Conservation (phyloP, 1,140 invertebrate species). For the Pseudomyrmex cubaensis region DNA sequence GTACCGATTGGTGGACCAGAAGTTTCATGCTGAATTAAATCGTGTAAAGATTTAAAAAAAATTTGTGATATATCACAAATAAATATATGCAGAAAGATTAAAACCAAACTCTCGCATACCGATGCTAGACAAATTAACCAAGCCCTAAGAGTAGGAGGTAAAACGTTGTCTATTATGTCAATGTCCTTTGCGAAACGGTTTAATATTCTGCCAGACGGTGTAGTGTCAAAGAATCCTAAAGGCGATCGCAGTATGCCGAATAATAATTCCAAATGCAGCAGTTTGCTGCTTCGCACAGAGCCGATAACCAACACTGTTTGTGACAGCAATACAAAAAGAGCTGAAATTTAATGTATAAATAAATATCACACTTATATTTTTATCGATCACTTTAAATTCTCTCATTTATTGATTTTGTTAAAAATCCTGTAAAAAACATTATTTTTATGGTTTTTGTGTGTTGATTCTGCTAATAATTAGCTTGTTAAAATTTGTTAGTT, state of each 20-base stretch:
- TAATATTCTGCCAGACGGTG: conserved; percentile 87
- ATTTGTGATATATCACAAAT: conserved; percentile 11
- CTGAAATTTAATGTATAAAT: conserved; percentile 81
- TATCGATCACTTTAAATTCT: background rate
- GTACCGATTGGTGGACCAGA: conserved; percentile 76
- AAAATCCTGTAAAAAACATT: conserved; percentile 4
- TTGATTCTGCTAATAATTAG: background rate
- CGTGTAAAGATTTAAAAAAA: too few relatives aligned
- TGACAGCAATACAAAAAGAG: conserved; percentile 80
- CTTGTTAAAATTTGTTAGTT: background rate
- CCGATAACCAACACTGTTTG: conserved; percentile 81
- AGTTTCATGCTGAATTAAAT: conserved; percentile 14
- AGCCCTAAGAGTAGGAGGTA: conserved; percentile 84
- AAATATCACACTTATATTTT: conserved; percentile 19
- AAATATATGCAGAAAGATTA: conserved; percentile 46
- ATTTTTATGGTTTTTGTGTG: background rate
- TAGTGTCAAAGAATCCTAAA: conserved; percentile 88
- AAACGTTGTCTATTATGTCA: conserved; percentile 84
- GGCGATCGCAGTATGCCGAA: conserved; percentile 85
- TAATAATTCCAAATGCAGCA: conserved; percentile 81
- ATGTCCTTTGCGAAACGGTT: conserved; percentile 87
- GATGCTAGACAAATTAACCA: conserved; percentile 87
- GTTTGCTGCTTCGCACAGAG: conserved; percentile 80
- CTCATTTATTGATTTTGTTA: background rate
- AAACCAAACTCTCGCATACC: conserved; percentile 86